A percentile compares a stretch with the other conserved stretches of the same genome.
Conservation (phyloP, 1,140 invertebrate species). For the Drosophila bipectinata region DNA sequence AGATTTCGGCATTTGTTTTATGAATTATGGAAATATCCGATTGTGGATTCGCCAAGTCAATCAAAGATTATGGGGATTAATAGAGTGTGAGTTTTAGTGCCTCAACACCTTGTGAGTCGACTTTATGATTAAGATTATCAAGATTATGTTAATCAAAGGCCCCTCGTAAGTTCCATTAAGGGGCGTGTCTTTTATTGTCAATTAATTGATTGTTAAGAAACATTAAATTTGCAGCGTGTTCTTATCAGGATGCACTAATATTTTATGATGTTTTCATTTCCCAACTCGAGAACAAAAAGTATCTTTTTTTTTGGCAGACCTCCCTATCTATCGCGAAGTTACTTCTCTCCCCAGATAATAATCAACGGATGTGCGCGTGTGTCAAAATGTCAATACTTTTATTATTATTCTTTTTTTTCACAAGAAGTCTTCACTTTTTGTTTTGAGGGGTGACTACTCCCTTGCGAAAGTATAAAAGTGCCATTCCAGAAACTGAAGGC, state of each 20-base stretch:
- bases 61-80: constrained; percentile 25
- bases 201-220: too few relatives aligned
- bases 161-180: not conserved
- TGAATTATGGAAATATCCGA: constrained; percentile 24
- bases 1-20: constrained; percentile 65
- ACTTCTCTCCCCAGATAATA: constrained; percentile 42
- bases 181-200: not conserved
- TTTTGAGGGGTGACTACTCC: constrained; percentile 9
- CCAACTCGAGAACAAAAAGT: not conserved
- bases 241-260: constrained; percentile 6
- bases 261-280: not conserved
- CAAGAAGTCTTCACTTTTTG: not conserved
- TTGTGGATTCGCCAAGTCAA: constrained; percentile 37
- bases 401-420: constrained; percentile 33
- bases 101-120: not conserved
- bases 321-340: constrained; percentile 16
- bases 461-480: constrained; percentile 58
- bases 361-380: constrained; percentile 67
- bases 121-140: too few relatives aligned
- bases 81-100: not conserved
- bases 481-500: constrained; percentile 2
- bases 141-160: too few relatives aligned
- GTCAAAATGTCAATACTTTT: constrained; percentile 54
- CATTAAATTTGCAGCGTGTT: constrained; percentile 9
- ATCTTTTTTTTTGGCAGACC: not conserved